Evolutionary conservation across 1,140 invertebrate genomes (phyloP), one percentile per base, ranked within the genome.

Genomic region (Plutomurus gul): DNA sequence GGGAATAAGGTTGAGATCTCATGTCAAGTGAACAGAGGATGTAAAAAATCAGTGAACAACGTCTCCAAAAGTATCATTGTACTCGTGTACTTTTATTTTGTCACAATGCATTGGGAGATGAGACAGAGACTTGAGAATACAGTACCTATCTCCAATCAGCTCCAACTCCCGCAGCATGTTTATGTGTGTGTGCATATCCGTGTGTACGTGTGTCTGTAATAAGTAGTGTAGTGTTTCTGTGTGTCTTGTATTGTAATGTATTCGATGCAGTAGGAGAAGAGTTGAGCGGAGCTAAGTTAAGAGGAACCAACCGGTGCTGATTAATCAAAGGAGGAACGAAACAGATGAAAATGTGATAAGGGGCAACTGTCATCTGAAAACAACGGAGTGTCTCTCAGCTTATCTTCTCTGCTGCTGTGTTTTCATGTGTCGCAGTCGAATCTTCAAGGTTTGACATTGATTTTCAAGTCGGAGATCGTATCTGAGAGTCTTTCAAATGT

Each of bases 401-500:
- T 80, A 76, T 76, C 71, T 80, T 18, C 39, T 72, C 18, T 60
- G 27, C 60, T 73, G 16, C 75, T 70, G 43, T 60, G 75, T 72
- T 80, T 76, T 70, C 43, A 72, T 76, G 56, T 76, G 78, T 76
- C 73, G 74, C 56, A 80, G 25, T 73, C 60, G 74, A 76, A 80
- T 71, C 73, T 73, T 70, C 36, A 13, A 71, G 25, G 36, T 72
- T 75, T 81, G 80, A 81, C 80, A 81, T 81, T 81, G 76, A 81
- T 78, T 81, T 81, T 78, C 36, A 65, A 76, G 73, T 56, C 80
- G 80, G 80, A 78, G 80, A 81, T 81, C 20, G 20, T 81, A 81
- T 81, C 80, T 78, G 18, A 20, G 75, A 78, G 39, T 76, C 74
- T 81, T 81, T 81, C 73, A 78, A 78, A 81, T 81, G 80, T 81